These are phyloP conservation scores for Leucoraja erinaceus DNA, from an alignment of 2,113 vertebrate species.

Conservation along the genomic window DNA sequence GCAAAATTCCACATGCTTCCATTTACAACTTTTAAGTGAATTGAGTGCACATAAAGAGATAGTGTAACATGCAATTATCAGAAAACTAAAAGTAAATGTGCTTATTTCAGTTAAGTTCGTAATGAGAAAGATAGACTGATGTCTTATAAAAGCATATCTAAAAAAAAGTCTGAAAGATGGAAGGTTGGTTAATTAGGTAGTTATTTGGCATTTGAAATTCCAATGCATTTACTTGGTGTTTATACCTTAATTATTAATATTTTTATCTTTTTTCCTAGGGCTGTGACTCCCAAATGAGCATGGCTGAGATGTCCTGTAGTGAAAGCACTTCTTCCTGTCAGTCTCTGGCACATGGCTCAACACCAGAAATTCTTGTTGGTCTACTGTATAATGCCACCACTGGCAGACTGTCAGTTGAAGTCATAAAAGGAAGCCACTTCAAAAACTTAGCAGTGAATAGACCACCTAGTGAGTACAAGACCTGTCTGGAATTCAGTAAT, in stretches of 20 bases:
- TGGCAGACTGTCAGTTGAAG: slow-evolving; percentile 89
- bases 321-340: slow-evolving; percentile 88
- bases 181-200: neutral
- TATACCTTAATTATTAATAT: slow-evolving; percentile 17
- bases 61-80: neutral
- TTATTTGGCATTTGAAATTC: slow-evolving; percentile 6
- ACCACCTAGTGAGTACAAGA: slow-evolving; percentile 89
- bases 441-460: slow-evolving; percentile 93
- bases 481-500: slow-evolving; percentile 16
- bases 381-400: slow-evolving; percentile 95
- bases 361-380: slow-evolving; percentile 89
- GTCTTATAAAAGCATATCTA: neutral
- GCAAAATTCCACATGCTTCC: neutral
- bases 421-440: slow-evolving; percentile 99
- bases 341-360: slow-evolving; percentile 76
- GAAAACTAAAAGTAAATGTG: neutral
- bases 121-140: neutral
- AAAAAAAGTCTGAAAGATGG: neutral
- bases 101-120: neutral
- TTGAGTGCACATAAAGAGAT: neutral
- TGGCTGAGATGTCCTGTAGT: slow-evolving; percentile 87
- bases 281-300: slow-evolving; percentile 83
- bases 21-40: neutral
- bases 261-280: slow-evolving; percentile 61
- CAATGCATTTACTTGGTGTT: neutral